Percentiles rank a stretch among this genome's conserved stretches.
phyloP scores from a whole-genome alignment of 2,113 vertebrate species.

The Chunga burmeisteri region DNA sequence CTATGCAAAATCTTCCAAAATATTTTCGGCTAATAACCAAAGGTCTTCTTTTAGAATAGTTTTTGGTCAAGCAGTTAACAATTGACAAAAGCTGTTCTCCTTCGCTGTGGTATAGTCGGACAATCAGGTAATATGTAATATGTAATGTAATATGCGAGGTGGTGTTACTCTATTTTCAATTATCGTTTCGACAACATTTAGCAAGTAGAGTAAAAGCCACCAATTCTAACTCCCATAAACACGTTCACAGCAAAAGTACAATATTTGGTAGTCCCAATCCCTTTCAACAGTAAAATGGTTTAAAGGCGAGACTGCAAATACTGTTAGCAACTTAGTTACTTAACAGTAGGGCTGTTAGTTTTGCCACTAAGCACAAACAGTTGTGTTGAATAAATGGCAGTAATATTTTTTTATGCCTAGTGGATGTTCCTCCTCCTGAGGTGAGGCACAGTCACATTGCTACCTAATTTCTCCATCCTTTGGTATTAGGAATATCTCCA shows the following conservation, averaged over 20 bases:
- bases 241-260: not conserved
- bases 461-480: not conserved
- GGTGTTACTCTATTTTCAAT: not conserved
- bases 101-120: not conserved
- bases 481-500: not conserved
- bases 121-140: too few relatives aligned
- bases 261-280: not conserved
- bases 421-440: not conserved
- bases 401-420: not conserved
- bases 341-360: not conserved
- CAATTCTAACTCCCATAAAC: not conserved
- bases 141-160: too few relatives aligned
- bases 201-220: not conserved
- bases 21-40: not conserved
- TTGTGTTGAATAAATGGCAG: not conserved
- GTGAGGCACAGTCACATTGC: too few relatives aligned
- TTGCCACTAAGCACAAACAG: not conserved
- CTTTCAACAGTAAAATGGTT: not conserved
- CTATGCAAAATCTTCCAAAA: not conserved
- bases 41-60: not conserved
- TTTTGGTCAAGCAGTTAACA: not conserved
- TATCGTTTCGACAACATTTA: not conserved
- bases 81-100: not conserved
- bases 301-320: not conserved
- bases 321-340: not conserved